Conservation (phyloP, 2,888 invertebrate species). For the Mythimna loreyi region DNA sequence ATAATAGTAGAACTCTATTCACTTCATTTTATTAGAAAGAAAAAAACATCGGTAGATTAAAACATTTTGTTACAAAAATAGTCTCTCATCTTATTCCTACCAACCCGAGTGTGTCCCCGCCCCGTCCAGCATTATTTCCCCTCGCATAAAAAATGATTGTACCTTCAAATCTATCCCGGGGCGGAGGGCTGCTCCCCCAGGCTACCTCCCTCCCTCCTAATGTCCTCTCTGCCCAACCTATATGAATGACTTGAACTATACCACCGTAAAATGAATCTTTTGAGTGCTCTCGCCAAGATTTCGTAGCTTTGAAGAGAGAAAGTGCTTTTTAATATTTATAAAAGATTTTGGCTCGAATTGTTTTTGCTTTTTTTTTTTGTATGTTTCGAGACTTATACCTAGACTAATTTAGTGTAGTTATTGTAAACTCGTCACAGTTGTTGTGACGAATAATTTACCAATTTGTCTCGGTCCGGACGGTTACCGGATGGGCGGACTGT, state of each 20-base stretch:
- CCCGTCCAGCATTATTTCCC: slow-evolving; percentile 79
- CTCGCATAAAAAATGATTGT: slow-evolving; percentile 91
- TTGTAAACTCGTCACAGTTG: too few species aligned
- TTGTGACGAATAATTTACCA: too few species aligned
- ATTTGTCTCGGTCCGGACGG: too few species aligned
- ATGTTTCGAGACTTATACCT: too few species aligned
- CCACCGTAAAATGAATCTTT: slow-evolving; percentile 67
- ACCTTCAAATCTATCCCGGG: slow-evolving; percentile 90
- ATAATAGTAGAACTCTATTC: too few species aligned
- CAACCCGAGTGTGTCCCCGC: slow-evolving; percentile 66
- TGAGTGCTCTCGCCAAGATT: slow-evolving; percentile 65
- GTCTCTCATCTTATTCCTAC: neutral
- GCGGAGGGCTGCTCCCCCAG: slow-evolving; percentile 82
- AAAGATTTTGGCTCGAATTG: slow-evolving; percentile 8
- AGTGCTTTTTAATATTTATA: slow-evolving; percentile 41
- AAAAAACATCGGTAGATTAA: neutral
- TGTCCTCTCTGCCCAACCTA: slow-evolving; percentile 71
- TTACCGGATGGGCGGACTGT: too few species aligned
- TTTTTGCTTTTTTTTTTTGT: neutral
- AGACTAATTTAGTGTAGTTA: too few species aligned
- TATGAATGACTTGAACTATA: slow-evolving; percentile 81
- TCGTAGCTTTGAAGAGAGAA: slow-evolving; percentile 44
- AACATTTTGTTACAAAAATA: neutral
- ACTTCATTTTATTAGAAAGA: neutral
- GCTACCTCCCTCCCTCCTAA: slow-evolving; percentile 67